Evolutionary conservation across 2,113 vertebrate species (phyloP).

Genomic region (Protobothrops mucrosquamatus): DNA sequence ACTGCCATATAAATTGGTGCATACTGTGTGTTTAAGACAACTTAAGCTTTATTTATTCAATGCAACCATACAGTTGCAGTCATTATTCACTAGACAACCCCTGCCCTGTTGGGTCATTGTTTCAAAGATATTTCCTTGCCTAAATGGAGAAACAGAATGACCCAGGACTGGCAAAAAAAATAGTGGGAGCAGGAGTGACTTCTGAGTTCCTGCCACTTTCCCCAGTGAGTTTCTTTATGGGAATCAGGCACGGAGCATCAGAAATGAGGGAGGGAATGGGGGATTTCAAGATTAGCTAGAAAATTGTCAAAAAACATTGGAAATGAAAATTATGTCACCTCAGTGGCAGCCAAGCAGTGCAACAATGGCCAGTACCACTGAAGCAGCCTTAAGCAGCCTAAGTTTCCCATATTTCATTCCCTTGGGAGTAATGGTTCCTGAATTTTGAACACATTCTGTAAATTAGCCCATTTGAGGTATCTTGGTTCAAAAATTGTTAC

Average conservation of each 20-base stretch:
- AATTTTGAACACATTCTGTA: neutral
- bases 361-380: neutral
- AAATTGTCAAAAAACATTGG: neutral
- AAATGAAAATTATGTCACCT: neutral
- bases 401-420: neutral
- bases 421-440: neutral
- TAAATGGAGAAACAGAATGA: neutral
- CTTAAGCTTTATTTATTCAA: constrained; percentile 27
- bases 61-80: neutral
- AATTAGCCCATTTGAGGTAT: neutral
- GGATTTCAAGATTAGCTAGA: neutral
- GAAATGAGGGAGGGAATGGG: neutral
- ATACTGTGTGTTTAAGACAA: neutral
- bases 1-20: neutral
- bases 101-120: neutral
- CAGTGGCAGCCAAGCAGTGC: neutral
- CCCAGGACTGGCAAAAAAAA: neutral
- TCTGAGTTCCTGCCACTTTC: neutral
- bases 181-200: neutral
- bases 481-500: neutral
- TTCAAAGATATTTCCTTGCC: neutral
- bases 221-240: neutral
- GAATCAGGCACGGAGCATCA: neutral
- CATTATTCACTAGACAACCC: neutral
- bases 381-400: neutral